Evolutionary conservation across 2,797 vertebrate genomes (phyloP).

Genomic region (Acipenser ruthenus): DNA sequence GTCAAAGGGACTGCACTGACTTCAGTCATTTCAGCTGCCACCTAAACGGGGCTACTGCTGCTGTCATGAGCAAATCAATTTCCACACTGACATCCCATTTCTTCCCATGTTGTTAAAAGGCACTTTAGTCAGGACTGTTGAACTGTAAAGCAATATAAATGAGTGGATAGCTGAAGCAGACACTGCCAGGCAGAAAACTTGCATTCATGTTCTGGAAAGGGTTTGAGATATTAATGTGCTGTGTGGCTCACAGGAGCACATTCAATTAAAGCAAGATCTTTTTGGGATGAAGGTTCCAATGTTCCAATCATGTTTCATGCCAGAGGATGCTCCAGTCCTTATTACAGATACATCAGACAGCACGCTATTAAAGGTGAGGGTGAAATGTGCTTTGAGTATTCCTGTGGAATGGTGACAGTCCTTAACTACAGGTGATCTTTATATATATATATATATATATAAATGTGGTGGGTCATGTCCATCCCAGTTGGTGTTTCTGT

Average conservation of each 20-base stretch:
- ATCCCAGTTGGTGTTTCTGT: no score
- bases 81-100: conserved; percentile 23
- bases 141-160: conserved; percentile 40
- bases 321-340: conserved; percentile 15
- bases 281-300: conserved; percentile 9
- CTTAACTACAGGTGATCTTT: conserved; percentile 17
- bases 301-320: conserved; percentile 29
- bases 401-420: conserved; percentile 31
- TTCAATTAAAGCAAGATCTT: conserved; percentile 26
- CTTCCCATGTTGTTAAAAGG: conserved; percentile 27
- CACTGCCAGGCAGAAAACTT: conserved; percentile 18
- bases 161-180: conserved; percentile 20
- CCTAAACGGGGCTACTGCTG: conserved; percentile 13
- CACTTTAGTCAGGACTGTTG: conserved; percentile 24
- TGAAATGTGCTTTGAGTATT: conserved; percentile 16
- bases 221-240: conserved; percentile 33
- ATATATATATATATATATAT: no score
- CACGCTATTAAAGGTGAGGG: conserved; percentile 11
- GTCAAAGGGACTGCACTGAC: conserved; percentile 6
- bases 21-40: conserved; percentile 10
- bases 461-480: no score
- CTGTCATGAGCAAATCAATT: conserved; percentile 19
- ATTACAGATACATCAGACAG: conserved; percentile 19
- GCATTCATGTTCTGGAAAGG: conserved; percentile 25
- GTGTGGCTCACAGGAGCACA: conserved; percentile 21